Percentiles rank a stretch among this genome's conserved stretches.
Conservation (phyloP, 2,888 invertebrate species). For the Ganaspis brasiliensis region DNA sequence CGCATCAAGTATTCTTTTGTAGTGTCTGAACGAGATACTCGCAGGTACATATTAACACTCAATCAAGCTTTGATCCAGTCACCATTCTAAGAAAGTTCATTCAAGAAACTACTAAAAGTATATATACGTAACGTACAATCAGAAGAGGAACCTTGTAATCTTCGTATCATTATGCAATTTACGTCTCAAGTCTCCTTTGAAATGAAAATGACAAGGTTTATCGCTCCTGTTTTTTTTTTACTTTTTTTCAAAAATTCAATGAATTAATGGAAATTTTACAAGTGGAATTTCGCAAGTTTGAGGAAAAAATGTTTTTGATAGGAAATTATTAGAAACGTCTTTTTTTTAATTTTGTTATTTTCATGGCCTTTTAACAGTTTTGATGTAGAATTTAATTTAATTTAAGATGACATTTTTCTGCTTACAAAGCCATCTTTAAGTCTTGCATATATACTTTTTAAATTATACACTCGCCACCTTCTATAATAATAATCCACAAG, state of each 20-base stretch:
- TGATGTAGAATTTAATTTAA: too few relatives aligned
- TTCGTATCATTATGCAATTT: conserved; percentile 21
- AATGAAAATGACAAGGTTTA: not conserved
- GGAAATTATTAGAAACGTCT: too few relatives aligned
- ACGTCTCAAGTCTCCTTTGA: not conserved
- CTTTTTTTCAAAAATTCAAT: not conserved
- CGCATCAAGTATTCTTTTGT: conserved; percentile 11
- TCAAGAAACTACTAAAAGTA: conserved; percentile 17
- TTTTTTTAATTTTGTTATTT: too few relatives aligned
- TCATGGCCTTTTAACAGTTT: too few relatives aligned
- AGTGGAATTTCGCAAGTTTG: not conserved
- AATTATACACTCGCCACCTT: too few relatives aligned
- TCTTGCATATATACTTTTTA: too few relatives aligned
- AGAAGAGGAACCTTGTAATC: conserved; percentile 21
- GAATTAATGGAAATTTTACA: not conserved
- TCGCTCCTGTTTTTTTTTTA: not conserved
- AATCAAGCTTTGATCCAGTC: conserved; percentile 35
- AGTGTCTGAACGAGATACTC: conserved; percentile 4
- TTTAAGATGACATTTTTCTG: too few relatives aligned
- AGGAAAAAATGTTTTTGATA: too few relatives aligned
- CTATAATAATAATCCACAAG: too few relatives aligned
- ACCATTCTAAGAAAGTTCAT: conserved; percentile 30
- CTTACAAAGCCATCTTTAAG: too few relatives aligned
- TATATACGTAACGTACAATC: conserved; percentile 8
- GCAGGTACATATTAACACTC: conserved; percentile 29